Percentiles rank a stretch among this genome's conserved stretches.
phyloP scores from a whole-genome alignment of 1,140 invertebrate genomes.

The Tetraneura akinire region DNA sequence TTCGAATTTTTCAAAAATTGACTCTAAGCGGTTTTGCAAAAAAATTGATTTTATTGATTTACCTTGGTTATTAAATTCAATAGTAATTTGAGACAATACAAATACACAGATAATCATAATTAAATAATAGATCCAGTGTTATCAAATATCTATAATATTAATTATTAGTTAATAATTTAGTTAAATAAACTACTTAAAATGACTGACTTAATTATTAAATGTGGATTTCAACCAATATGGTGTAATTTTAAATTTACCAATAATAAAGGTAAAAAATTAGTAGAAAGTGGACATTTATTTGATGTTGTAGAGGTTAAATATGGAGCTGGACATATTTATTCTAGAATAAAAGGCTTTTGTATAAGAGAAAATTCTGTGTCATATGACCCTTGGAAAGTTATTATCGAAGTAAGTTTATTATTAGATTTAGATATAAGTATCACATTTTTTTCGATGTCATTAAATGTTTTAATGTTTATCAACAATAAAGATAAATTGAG shows the following conservation, averaged over 20 bases:
- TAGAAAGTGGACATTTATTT: conserved; percentile 8
- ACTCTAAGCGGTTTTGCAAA: too few relatives aligned
- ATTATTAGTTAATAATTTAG: neutral
- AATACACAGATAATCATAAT: neutral
- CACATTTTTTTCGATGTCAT: neutral
- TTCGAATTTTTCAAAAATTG: too few relatives aligned
- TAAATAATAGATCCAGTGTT: neutral
- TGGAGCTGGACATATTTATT: neutral
- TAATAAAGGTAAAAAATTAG: neutral
- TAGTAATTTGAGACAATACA: too few relatives aligned
- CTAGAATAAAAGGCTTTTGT: conserved; percentile 7
- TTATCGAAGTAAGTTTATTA: neutral
- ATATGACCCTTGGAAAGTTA: neutral
- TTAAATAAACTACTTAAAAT: neutral
- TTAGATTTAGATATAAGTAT: neutral
- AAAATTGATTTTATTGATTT: too few relatives aligned
- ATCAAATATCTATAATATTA: neutral
- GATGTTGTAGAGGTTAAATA: neutral
- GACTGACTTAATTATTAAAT: conserved; percentile 6
- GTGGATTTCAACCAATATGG: neutral
- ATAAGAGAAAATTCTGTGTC: neutral
- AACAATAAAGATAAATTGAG: too few relatives aligned
- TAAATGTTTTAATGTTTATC: conserved; percentile 6
- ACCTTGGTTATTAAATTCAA: too few relatives aligned
- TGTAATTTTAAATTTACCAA: neutral